These are phyloP conservation scores for Uloborus plumipes DNA, from an alignment of 2,888 invertebrate species.

Conservation along the genomic window DNA sequence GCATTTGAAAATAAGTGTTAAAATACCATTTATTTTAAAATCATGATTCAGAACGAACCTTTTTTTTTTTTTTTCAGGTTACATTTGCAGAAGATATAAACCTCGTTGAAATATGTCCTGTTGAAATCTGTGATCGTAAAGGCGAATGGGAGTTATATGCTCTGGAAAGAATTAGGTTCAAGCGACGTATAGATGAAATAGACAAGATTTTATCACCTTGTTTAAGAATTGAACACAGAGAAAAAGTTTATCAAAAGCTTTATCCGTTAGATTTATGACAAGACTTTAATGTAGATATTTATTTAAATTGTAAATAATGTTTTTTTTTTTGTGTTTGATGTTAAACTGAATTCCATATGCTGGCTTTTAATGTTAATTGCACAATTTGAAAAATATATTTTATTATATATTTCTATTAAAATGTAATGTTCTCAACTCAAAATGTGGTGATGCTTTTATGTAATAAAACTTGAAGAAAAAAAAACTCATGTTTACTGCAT, in stretches of 20 bases:
- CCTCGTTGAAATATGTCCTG: constrained; percentile 23
- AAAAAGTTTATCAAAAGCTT: constrained; percentile 36
- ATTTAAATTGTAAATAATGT: no score
- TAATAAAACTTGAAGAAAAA: no score
- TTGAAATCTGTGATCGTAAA: constrained; percentile 49
- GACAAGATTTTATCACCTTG: constrained; percentile 65
- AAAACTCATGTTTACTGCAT: no score
- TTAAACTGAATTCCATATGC: no score
- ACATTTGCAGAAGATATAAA: constrained; percentile 47
- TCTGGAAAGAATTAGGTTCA: constrained; percentile 66
- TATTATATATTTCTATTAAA: no score
- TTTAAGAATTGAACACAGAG: constrained; percentile 65
- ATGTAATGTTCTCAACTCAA: no score
- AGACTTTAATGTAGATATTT: not conserved
- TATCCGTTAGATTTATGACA: constrained; percentile 32
- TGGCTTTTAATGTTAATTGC: no score
- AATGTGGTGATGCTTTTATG: no score
- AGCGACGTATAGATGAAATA: constrained; percentile 64
- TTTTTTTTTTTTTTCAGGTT: constrained; percentile 24
- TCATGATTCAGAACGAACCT: no score
- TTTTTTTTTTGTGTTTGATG: no score
- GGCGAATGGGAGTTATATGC: constrained; percentile 67
- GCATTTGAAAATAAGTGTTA: not conserved
- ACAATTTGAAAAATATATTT: no score
- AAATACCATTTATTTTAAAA: no score